Conservation (phyloP, 2,113 vertebrate genomes). For the Salvelinus alpinus region DNA sequence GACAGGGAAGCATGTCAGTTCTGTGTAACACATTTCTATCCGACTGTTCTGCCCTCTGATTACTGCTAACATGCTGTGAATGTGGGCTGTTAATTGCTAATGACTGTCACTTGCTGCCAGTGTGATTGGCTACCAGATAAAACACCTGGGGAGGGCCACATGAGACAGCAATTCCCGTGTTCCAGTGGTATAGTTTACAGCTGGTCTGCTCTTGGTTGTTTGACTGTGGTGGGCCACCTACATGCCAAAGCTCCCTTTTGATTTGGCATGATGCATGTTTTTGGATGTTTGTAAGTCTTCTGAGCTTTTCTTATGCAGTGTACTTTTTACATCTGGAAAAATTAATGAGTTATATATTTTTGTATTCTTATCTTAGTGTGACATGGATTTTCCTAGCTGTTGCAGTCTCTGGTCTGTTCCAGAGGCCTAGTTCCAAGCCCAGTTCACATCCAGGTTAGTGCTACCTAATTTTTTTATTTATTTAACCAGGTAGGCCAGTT, state of each 20-base stretch:
- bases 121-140: constrained; percentile 31
- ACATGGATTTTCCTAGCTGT: constrained; percentile 56
- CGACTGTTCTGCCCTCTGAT: background rate
- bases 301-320: too few species aligned
- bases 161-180: background rate
- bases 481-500: too few species aligned
- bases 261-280: constrained; percentile 36
- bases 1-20: background rate
- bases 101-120: constrained; percentile 35
- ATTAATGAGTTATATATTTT: background rate
- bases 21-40: background rate
- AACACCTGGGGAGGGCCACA: constrained; percentile 2
- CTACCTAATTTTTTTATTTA: background rate
- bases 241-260: background rate
- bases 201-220: constrained; percentile 15
- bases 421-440: constrained; percentile 35
- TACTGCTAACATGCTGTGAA: background rate
- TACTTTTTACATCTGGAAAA: background rate
- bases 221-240: background rate
- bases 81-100: constrained; percentile 22
- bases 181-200: constrained; percentile 1
- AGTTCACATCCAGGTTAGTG: constrained; percentile 56
- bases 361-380: constrained; percentile 38
- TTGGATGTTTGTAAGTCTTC: constrained; percentile 46
- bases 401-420: constrained; percentile 18